Evolutionary conservation across 1,140 invertebrate species (phyloP), one percentile per base, ranked within the genome.

Genomic region (Eumaeus atala): DNA sequence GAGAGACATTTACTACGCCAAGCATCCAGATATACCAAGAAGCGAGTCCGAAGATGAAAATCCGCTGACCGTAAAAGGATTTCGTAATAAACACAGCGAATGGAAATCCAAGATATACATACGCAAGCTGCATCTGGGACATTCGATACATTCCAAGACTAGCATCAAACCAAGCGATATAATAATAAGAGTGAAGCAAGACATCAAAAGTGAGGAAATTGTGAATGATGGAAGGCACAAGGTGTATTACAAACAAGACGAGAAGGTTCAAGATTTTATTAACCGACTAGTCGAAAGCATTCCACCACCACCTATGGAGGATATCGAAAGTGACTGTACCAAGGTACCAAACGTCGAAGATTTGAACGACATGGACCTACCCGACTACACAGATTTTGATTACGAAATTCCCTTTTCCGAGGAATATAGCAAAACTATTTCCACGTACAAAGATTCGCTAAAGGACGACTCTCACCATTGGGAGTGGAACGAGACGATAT

Each of bases 1-100:
- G 9, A 74, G 75, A 58, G 82, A 85, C 40, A 51, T 73, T 16
- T 87, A 87, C 44, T 87, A 87, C 48, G 59, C 76, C 1, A 83
- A 75, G 37, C 76, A 66, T 62, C 85, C 85, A 4, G 81, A 86
- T 35, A 86, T 86, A 59, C 72, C 75, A 2, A 67, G 83, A 61
- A 87, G 85, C 59, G 83, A 84, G 56, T 84, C 84, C 0, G 83
- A 87, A 58, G 84, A 84, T 14, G 82, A 84, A 52, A 76, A 72
- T 52, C 73, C 77, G 18, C 51, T 84, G 21, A 80, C 72, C 42
- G 54, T 83, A 7, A 74, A 58, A 14, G 77, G 78, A 36, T 87
- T 87, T 61, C 62, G 59, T 54, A 70, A 47, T 18, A 87, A 87
- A 62, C 78, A 84, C 52, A 35, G 60, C n/a, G 67, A 82, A 58